Conservation (phyloP, 2,113 vertebrate species). For the Chlamydotis undulata region DNA sequence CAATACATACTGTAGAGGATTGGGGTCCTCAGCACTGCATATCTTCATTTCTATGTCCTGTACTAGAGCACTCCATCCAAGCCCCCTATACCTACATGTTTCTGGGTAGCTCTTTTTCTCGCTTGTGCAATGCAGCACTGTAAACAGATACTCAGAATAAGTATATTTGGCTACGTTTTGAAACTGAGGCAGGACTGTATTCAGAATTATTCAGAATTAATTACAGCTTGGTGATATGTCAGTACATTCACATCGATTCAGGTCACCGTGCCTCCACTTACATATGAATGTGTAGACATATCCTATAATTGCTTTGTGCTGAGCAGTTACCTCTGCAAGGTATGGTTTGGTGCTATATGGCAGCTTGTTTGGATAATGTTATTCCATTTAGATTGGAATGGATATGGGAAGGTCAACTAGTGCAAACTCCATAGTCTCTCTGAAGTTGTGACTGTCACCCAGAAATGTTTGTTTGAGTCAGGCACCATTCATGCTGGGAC, state of each 20-base stretch:
- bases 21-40: neutral
- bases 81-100: neutral
- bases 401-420: neutral
- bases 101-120: neutral
- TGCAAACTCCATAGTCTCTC: neutral
- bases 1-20: neutral
- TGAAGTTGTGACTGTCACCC: neutral
- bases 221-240: neutral
- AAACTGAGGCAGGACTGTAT: neutral
- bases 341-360: neutral
- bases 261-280: neutral
- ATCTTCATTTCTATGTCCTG: neutral
- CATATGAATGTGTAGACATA: neutral
- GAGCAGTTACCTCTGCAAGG: neutral
- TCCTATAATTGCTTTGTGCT: neutral
- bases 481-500: neutral
- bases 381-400: neutral
- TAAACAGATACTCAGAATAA: neutral
- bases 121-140: neutral
- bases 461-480: neutral
- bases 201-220: neutral
- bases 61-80: neutral
- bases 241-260: neutral
- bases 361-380: neutral
- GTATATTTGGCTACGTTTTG: neutral